phyloP scores from a whole-genome alignment of 2,113 vertebrate genomes.

The Hypanus sabinus region DNA sequence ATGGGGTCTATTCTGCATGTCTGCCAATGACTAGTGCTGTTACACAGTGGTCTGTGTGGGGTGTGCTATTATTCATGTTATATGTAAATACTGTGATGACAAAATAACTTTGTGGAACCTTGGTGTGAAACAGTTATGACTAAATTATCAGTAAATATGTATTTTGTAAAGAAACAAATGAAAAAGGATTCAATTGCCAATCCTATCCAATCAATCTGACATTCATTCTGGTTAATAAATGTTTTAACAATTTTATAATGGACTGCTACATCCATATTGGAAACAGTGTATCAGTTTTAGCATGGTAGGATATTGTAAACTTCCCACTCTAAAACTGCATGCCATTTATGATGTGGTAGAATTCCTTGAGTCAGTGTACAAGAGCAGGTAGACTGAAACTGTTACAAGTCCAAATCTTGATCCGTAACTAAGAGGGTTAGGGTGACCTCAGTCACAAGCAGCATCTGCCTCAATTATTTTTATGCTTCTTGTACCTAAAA shows the following conservation, averaged over 20 bases:
- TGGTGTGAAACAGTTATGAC: background rate
- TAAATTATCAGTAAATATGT: background rate
- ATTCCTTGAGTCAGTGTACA: constrained; percentile 2
- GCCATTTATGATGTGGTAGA: background rate
- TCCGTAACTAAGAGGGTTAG: background rate
- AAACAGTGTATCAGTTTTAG: background rate
- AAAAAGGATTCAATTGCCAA: background rate
- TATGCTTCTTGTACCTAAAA: background rate
- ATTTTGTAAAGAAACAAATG: background rate
- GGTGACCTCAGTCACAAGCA: background rate
- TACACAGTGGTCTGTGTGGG: too few species aligned
- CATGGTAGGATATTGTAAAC: too few species aligned
- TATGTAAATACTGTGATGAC: too few species aligned
- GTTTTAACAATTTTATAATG: background rate
- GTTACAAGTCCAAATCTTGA: background rate
- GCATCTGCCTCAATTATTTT: background rate
- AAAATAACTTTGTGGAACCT: too few species aligned
- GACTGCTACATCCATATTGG: background rate
- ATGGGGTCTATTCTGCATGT: too few species aligned
- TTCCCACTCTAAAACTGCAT: background rate
- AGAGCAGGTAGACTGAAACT: background rate
- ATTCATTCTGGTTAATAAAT: background rate
- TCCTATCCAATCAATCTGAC: background rate
- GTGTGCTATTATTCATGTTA: too few species aligned
- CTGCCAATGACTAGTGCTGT: too few species aligned